Base-by-base conservation (phyloP, 1,140 invertebrate species). In the Nasonia giraulti region DNA sequence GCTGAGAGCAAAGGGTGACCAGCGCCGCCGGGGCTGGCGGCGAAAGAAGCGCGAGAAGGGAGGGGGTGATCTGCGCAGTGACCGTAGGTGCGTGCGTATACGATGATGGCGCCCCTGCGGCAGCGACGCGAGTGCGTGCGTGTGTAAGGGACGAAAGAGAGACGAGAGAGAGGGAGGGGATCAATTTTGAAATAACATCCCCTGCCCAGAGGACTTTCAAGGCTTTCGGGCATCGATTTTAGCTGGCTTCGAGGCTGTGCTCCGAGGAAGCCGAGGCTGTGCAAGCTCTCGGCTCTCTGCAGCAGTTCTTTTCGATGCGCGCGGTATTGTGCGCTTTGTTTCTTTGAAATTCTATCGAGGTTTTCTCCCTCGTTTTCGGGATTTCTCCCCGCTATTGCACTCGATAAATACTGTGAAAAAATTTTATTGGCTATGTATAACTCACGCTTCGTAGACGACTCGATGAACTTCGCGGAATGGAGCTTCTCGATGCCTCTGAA, bases 111-210 rank as follows among this genome's bases (percentile, higher is more conserved):
- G 89, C 89, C 88, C 89, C 89, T 86, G 23, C 31, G n/a, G 33
- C 33, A 23, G 74, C 37, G 74, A 1, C 37, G 31, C 74, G 40
- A 44, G 40, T 44, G 40, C 1, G 14, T 62, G 17, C 55, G 17
- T 50, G 12, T 62, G 20, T n/a, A 62, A 62, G 55, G 55, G 55
- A 20, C 17, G 55, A 20, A 62, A 62, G 55, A 20, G 55, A 20
- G 17, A 0, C 73, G 33, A n/a, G 10, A 44, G 71, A 10, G n/a
- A n/a, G 55, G 33, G 33, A 20, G 76, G 88, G 90, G 91, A 92
- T 92, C 90, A 92, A 92, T 92, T 92, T 92, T 89, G 89, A 88
- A 91, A 92, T 90, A 92, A 92, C 91, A 91, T 90, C 90, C 84
- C 62, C 84, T 74, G 89, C 91, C 91, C 90, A 62, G 6, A 62